phyloP scores from a whole-genome alignment of 2,888 invertebrate species.

The Lysandra coridon region DNA sequence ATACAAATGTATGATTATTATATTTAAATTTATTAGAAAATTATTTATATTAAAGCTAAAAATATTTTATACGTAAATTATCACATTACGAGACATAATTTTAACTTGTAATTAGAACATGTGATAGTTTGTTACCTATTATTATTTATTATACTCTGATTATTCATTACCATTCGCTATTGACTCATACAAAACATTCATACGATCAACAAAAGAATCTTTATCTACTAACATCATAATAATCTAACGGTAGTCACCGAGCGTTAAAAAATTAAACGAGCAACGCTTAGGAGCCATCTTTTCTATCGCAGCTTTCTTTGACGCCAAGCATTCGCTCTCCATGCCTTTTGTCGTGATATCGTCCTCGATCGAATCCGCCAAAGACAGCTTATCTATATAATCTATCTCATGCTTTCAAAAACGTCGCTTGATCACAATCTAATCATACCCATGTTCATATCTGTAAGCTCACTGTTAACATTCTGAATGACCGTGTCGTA shows the following conservation, averaged over 20 bases:
- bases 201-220: slow-evolving; percentile 19
- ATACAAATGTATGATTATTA: slow-evolving; percentile 37
- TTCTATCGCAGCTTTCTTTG: slow-evolving; percentile 33
- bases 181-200: slow-evolving; percentile 32
- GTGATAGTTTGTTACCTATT: slow-evolving; percentile 29
- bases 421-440: slow-evolving; percentile 36
- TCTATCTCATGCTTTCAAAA: slow-evolving; percentile 43
- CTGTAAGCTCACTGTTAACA: slow-evolving; percentile 58
- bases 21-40: slow-evolving; percentile 33
- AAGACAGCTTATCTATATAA: slow-evolving; percentile 38
- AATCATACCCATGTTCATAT: slow-evolving; percentile 53
- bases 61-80: slow-evolving; percentile 28
- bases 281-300: slow-evolving; percentile 18
- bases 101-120: slow-evolving; percentile 26
- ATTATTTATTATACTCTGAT: slow-evolving; percentile 15
- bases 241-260: slow-evolving; percentile 21
- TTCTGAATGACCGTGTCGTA: slow-evolving; percentile 74
- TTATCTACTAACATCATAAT: not conserved
- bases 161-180: slow-evolving; percentile 28
- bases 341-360: slow-evolving; percentile 12
- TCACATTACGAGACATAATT: slow-evolving; percentile 21
- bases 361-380: slow-evolving; percentile 31
- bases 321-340: slow-evolving; percentile 26
- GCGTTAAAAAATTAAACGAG: slow-evolving; percentile 3
- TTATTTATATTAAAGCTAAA: slow-evolving; percentile 30